Conservation (phyloP, 2,113 vertebrate genomes). For the Tragelaphus buxtoni region DNA sequence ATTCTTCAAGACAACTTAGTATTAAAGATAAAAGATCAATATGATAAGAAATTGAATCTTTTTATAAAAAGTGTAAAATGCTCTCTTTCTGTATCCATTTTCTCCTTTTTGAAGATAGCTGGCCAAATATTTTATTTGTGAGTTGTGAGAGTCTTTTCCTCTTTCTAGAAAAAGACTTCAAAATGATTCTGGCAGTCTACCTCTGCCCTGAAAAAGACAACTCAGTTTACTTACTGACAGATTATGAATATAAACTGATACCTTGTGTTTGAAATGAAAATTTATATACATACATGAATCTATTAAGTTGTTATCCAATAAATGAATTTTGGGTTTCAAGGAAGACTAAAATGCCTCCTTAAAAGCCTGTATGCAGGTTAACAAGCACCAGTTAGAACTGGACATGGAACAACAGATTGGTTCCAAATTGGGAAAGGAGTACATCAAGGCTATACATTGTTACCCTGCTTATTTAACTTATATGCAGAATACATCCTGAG, state of each 20-base stretch:
- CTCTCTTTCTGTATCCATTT: not conserved
- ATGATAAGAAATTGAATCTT: not conserved
- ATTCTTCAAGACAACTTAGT: not conserved
- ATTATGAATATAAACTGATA: not conserved
- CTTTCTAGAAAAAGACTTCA: not conserved
- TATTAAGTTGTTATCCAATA: not conserved
- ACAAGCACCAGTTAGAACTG: no score
- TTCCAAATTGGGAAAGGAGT: not conserved
- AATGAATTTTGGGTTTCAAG: not conserved
- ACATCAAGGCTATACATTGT: not conserved
- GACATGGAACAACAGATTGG: no score
- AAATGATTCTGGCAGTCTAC: not conserved
- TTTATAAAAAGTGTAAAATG: not conserved
- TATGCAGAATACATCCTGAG: not conserved
- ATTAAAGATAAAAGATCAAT: not conserved
- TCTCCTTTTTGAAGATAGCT: not conserved
- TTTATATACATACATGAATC: not conserved
- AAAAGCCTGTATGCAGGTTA: not conserved
- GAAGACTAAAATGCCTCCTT: not conserved
- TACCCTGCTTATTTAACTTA: not conserved
- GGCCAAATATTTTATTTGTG: not conserved
- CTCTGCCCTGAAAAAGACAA: not conserved
- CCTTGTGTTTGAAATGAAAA: not conserved
- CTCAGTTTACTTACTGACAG: not conserved
- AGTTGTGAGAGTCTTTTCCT: not conserved